Conservation (phyloP, 2,888 invertebrate species). For the Tineola bisselliella region DNA sequence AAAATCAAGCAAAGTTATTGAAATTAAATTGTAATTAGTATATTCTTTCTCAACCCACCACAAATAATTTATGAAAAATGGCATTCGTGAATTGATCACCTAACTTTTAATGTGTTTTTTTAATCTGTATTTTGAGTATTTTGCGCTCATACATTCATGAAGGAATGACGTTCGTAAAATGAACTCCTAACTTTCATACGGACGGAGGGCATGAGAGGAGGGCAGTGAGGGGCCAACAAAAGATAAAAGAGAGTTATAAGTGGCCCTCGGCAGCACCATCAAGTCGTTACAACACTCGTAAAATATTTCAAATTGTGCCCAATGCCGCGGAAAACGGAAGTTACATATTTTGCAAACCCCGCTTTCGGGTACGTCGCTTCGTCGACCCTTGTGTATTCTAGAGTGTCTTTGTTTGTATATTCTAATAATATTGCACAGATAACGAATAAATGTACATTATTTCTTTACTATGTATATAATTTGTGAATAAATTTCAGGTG, state of each 20-base stretch:
- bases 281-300: slow-evolving; percentile 67
- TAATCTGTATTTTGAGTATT: not conserved
- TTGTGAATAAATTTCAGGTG: not conserved
- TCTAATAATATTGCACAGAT: not conserved
- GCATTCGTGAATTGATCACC: too few relatives aligned
- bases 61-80: too few relatives aligned
- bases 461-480: not conserved
- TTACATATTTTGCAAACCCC: slow-evolving; percentile 37
- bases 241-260: slow-evolving; percentile 68
- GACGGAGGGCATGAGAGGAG: slow-evolving; percentile 47
- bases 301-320: slow-evolving; percentile 69
- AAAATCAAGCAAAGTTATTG: too few relatives aligned
- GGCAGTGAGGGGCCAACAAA: slow-evolving; percentile 53
- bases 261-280: slow-evolving; percentile 64
- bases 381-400: not conserved
- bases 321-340: slow-evolving; percentile 68
- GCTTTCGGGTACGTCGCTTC: not conserved
- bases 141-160: not conserved
- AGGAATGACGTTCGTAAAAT: slow-evolving; percentile 8
- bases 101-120: too few relatives aligned
- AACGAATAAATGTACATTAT: not conserved
- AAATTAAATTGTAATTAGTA: too few relatives aligned
- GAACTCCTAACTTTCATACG: slow-evolving; percentile 35
- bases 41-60: too few relatives aligned
- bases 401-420: slow-evolving; percentile 6